Percentiles rank a stretch among this genome's conserved stretches.
phyloP scores from a whole-genome alignment of 2,797 vertebrate species.

The Hapalemur alaotrensis region DNA sequence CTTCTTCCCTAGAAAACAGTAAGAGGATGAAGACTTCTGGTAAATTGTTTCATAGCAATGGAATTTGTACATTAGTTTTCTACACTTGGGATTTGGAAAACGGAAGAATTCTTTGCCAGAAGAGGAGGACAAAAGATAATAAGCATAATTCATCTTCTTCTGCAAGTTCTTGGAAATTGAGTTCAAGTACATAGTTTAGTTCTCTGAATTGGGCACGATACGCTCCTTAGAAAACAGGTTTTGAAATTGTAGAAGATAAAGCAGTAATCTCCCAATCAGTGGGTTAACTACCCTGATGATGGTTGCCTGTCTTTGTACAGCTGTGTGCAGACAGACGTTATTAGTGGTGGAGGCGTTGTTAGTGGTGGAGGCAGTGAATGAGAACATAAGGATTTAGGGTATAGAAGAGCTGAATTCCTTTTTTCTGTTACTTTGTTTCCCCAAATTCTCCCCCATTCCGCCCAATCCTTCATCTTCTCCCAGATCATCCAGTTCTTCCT shows the following conservation, averaged over 20 bases:
- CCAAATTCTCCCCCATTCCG: background rate
- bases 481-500: background rate
- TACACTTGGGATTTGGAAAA: constrained; percentile 51
- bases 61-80: constrained; percentile 59
- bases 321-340: background rate
- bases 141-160: constrained; percentile 36
- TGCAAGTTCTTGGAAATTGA: constrained; percentile 50
- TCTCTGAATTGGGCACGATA: background rate
- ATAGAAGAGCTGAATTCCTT: background rate
- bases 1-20: constrained; percentile 40
- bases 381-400: background rate
- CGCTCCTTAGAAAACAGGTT: background rate
- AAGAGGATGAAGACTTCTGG: constrained; percentile 37
- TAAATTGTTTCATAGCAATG: constrained; percentile 62
- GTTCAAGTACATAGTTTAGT: background rate
- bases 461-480: background rate
- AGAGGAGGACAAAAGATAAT: constrained; percentile 42
- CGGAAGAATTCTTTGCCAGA: constrained; percentile 30
- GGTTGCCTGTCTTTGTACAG: background rate
- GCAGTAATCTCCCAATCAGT: background rate
- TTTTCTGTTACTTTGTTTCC: background rate
- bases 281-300: background rate
- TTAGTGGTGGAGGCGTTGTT: background rate
- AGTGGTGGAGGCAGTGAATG: background rate
- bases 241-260: background rate